These are phyloP conservation scores for Camelus bactrianus DNA, from an alignment of 2,113 vertebrate genomes.

Conservation along the genomic window DNA sequence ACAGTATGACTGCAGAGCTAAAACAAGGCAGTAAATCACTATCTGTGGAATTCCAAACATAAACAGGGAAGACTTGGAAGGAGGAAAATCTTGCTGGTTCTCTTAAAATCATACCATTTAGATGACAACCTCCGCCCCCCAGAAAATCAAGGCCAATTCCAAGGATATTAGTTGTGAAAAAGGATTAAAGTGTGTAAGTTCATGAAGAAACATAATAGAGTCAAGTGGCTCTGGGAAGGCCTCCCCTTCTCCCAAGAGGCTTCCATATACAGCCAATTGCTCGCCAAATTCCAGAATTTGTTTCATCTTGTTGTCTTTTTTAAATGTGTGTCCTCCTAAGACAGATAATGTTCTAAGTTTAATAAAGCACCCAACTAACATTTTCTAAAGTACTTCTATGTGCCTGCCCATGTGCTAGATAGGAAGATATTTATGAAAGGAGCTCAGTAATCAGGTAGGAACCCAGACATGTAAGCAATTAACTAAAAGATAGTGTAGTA, in stretches of 20 bases:
- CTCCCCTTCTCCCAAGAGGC: background rate
- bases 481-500: background rate
- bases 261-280: background rate
- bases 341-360: background rate
- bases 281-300: background rate
- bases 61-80: background rate
- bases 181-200: background rate
- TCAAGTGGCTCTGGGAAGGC: background rate
- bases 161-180: background rate
- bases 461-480: background rate
- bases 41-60: background rate
- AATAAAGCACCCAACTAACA: background rate
- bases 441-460: background rate
- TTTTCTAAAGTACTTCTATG: background rate
- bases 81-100: background rate
- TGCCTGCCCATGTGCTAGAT: background rate
- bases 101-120: background rate
- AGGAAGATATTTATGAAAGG: background rate
- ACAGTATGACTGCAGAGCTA: background rate
- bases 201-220: background rate
- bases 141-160: conserved; percentile 7
- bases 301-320: background rate
- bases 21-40: background rate
- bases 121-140: background rate
- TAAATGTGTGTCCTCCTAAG: background rate